These are phyloP conservation scores for Drosophila tripunctata DNA, from an alignment of 2,888 invertebrate genomes.

Conservation along the genomic window DNA sequence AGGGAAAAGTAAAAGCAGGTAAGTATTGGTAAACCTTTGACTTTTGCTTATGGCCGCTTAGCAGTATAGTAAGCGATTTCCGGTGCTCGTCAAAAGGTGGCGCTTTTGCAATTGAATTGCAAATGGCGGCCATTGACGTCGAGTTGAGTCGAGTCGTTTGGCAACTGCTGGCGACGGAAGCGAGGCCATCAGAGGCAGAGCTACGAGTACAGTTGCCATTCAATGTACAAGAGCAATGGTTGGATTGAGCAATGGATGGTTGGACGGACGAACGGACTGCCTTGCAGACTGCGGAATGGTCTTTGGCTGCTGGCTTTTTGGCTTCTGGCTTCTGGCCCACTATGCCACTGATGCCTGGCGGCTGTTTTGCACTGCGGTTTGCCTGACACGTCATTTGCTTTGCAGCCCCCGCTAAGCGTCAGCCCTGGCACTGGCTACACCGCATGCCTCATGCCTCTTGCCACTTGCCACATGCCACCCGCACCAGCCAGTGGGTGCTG, in stretches of 20 bases:
- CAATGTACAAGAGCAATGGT: constrained; percentile 37
- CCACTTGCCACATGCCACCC: not conserved
- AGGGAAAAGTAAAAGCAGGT: not conserved
- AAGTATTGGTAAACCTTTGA: constrained; percentile 59
- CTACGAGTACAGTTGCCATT: constrained; percentile 46
- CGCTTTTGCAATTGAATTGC: constrained; percentile 79
- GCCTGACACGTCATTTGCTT: constrained; percentile 70
- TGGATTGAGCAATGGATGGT: constrained; percentile 11
- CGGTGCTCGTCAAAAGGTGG: constrained; percentile 75
- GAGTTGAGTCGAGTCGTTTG: constrained; percentile 29
- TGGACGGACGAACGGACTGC: not conserved
- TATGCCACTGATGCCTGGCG: constrained; percentile 5
- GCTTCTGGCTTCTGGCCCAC: constrained; percentile 7
- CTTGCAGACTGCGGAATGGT: constrained; percentile 23
- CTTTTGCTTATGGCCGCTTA: constrained; percentile 47
- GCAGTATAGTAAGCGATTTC: constrained; percentile 80
- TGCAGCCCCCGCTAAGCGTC: constrained; percentile 46
- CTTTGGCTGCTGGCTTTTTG: constrained; percentile 11
- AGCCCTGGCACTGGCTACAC: constrained; percentile 18
- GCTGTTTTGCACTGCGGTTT: constrained; percentile 62
- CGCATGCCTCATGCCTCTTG: not conserved
- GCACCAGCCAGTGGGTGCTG: constrained; percentile 24
- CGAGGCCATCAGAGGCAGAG: constrained; percentile 70
- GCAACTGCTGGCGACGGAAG: constrained; percentile 67
- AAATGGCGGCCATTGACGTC: constrained; percentile 71